Conservation (phyloP, 2,113 vertebrate species). For the Pitta sordida region DNA sequence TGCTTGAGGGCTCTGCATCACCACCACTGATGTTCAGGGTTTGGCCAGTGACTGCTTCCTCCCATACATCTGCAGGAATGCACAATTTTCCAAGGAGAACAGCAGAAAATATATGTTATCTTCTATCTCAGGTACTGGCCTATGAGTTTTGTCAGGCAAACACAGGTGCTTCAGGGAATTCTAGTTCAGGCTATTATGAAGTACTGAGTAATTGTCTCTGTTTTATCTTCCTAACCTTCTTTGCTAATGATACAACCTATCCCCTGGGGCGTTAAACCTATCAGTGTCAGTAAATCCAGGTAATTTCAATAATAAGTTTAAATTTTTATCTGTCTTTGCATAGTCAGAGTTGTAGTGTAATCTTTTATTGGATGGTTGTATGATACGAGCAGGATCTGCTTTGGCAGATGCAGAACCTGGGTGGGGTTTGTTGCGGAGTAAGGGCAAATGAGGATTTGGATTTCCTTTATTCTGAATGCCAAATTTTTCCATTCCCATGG, state of each 20-base stretch:
- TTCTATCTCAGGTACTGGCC: background rate
- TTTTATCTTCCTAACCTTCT: constrained; percentile 24
- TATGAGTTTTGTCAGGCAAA: background rate
- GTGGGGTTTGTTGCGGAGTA: background rate
- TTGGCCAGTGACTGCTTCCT: background rate
- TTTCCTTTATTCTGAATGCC: background rate
- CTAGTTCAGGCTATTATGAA: background rate
- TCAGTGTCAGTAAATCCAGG: constrained; percentile 15
- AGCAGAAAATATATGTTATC: background rate
- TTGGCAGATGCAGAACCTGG: background rate
- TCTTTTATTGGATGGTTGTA: background rate
- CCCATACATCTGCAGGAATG: background rate
- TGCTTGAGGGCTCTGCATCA: background rate
- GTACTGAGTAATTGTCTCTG: constrained; percentile 14
- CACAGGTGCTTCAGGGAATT: constrained; percentile 12
- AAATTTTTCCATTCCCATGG: background rate
- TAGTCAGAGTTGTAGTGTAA: background rate
- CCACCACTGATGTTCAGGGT: background rate
- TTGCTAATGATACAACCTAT: background rate
- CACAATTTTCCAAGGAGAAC: background rate
- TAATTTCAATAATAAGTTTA: background rate
- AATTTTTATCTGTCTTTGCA: background rate
- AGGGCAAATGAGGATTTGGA: constrained; percentile 18
- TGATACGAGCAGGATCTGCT: background rate
- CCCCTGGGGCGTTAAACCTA: background rate